These are phyloP conservation scores for Gorsachius goisagi DNA, from an alignment of 2,113 vertebrate species.

Conservation along the genomic window DNA sequence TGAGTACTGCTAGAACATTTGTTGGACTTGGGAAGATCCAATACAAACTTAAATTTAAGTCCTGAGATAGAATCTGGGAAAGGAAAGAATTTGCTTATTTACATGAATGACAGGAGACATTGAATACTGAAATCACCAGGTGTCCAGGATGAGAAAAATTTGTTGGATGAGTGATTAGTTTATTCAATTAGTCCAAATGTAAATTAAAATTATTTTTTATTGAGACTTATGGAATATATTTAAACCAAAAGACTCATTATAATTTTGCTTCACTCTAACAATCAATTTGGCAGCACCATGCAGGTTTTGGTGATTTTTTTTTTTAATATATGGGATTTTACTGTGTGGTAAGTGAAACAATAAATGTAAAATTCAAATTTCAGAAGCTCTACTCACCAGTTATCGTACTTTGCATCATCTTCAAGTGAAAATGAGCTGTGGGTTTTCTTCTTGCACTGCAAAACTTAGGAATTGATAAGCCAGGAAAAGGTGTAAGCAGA, in stretches of 20 bases:
- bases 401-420: not conserved
- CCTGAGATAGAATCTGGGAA: not conserved
- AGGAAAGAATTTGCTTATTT: not conserved
- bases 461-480: not conserved
- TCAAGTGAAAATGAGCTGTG: not conserved
- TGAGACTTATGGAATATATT: not conserved
- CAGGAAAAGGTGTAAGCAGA: not conserved
- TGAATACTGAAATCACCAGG: not conserved
- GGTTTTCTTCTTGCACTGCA: not conserved
- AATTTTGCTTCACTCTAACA: not conserved
- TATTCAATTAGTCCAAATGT: not conserved
- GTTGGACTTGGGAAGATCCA: not conserved
- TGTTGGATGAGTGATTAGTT: not conserved
- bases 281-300: not conserved
- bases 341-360: constrained; percentile 18
- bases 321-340: not conserved
- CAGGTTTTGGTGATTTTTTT: not conserved
- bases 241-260: not conserved
- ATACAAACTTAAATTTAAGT: not conserved
- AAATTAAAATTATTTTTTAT: not conserved
- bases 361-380: not conserved
- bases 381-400: not conserved
- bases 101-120: not conserved
- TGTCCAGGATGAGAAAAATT: not conserved
- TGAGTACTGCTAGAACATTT: not conserved